Base-by-base conservation (phyloP, 2,797 vertebrate genomes). In the Nasua narica region DNA sequence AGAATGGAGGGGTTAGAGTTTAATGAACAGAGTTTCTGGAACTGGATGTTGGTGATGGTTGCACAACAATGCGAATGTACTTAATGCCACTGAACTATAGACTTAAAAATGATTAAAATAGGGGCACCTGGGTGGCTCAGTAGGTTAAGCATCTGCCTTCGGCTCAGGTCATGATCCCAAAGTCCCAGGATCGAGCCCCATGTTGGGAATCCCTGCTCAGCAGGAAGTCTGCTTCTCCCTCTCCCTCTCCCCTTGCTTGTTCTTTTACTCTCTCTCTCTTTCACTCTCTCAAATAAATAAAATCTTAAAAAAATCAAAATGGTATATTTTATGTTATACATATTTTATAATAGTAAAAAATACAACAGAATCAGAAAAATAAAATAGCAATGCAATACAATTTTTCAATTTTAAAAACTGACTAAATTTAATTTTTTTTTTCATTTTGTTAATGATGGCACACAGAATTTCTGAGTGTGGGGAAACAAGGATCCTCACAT, bases 361-460 rank as follows among this genome's bases (percentile, higher is more conserved):
- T 85, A 94, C 23, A 69, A 90, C 65, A n/a, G 60, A 70, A 54
- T 40, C 32, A 56, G 35, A 35, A 82, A 83, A 69, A 40, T 52
- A 92, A 77, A 94, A 82, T 27, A 50, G 10, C 37, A 85, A 74
- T 43, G 5, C 13, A 72, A 48, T 91, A 16, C 2, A 46, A 50
- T 27, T 92, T 91, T 92, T 92, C 62, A 87, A 50, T 56, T 90
- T 87, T 89, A 72, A 96, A 94, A 89, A 50, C 19, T 79, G 29
- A 67, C 35, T 82, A n/a, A 1, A 18, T 96, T 95, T 76, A 35
- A n/a, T n/a, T 54, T 46, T 0, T 25, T 35, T 93, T 40, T 40
- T 4, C 35, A 72, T 83, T n/a, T 77, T 90, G 37, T 67, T 93
- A 85, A 62, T 62, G 8, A 79, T 69, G 10, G 21, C 87, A n/a